phyloP scores from a whole-genome alignment of 2,888 invertebrate genomes.

The Clostera curtula region DNA sequence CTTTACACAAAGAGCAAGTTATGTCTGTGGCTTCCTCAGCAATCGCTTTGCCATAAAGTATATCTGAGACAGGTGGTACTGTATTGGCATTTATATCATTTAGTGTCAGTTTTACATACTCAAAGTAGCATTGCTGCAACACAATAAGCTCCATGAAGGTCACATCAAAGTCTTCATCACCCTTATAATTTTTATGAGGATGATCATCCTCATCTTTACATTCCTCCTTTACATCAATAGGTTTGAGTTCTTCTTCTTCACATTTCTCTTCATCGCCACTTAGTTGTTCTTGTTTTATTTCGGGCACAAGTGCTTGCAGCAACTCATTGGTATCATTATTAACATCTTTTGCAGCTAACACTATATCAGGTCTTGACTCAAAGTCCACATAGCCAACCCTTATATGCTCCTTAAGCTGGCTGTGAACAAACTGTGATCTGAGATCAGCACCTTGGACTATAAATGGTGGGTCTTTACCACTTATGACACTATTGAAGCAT shows the following conservation, averaged over 20 bases:
- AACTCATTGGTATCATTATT: conserved; percentile 21
- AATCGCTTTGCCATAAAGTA: conserved; percentile 39
- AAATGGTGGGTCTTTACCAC: neutral
- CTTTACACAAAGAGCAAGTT: conserved; percentile 47
- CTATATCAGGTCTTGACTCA: conserved; percentile 25
- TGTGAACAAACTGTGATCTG: conserved; percentile 47
- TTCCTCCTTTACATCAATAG: conserved; percentile 11
- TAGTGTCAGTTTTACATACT: conserved; percentile 44
- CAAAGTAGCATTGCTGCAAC: conserved; percentile 54
- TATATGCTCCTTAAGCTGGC: conserved; percentile 39
- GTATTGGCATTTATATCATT: conserved; percentile 37
- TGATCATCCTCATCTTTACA: conserved; percentile 21
- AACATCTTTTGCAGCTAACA: conserved; percentile 11
- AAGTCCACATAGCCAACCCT: conserved; percentile 51
- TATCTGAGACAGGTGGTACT: conserved; percentile 40
- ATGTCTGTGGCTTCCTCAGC: conserved; percentile 31
- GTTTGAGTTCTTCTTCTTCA: conserved; percentile 17
- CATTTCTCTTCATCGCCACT: conserved; percentile 23
- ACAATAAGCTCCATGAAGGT: conserved; percentile 60
- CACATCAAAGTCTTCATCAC: conserved; percentile 62
- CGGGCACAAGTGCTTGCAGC: conserved; percentile 29
- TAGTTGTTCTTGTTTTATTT: conserved; percentile 32
- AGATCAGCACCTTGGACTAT: conserved; percentile 44
- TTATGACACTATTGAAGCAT: conserved; percentile 37
- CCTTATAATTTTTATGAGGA: conserved; percentile 41